Conservation (phyloP, 2,888 invertebrate species). For the Andrena fulva region DNA sequence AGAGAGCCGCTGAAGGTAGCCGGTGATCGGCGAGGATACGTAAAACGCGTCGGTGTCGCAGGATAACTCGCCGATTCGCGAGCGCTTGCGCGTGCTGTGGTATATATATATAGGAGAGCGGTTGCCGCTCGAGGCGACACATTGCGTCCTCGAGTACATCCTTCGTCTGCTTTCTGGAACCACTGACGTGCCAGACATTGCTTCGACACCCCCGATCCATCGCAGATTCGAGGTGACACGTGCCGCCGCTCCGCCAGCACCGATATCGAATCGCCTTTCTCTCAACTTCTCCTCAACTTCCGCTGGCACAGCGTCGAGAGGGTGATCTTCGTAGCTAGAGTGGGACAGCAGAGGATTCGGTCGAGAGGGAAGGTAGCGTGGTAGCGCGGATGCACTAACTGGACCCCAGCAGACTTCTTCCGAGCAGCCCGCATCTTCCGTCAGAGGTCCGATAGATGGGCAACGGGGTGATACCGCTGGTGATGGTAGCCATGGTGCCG, state of each 20-base stretch:
- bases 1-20: too few relatives aligned
- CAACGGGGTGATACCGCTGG: slow-evolving; percentile 46
- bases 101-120: slow-evolving; percentile 66
- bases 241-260: background rate
- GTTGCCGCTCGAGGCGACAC: slow-evolving; percentile 60
- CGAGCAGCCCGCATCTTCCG: too few relatives aligned
- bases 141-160: slow-evolving; percentile 66
- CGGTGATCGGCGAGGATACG: too few relatives aligned
- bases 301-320: too few relatives aligned
- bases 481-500: slow-evolving; percentile 62
- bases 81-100: slow-evolving; percentile 34
- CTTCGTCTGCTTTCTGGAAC: slow-evolving; percentile 46
- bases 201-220: slow-evolving; percentile 9
- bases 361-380: too few relatives aligned
- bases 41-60: background rate
- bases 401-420: too few relatives aligned
- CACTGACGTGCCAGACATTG: slow-evolving; percentile 19
- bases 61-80: slow-evolving; percentile 23
- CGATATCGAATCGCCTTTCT: too few relatives aligned
- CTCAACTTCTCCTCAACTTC: too few relatives aligned
- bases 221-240: background rate
- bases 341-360: too few relatives aligned
- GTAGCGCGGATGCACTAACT: too few relatives aligned
- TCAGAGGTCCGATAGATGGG: slow-evolving; percentile 53
- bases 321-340: too few relatives aligned